Conservation (phyloP, 2,797 vertebrate genomes). For the Rhabdophis nuchalis region DNA sequence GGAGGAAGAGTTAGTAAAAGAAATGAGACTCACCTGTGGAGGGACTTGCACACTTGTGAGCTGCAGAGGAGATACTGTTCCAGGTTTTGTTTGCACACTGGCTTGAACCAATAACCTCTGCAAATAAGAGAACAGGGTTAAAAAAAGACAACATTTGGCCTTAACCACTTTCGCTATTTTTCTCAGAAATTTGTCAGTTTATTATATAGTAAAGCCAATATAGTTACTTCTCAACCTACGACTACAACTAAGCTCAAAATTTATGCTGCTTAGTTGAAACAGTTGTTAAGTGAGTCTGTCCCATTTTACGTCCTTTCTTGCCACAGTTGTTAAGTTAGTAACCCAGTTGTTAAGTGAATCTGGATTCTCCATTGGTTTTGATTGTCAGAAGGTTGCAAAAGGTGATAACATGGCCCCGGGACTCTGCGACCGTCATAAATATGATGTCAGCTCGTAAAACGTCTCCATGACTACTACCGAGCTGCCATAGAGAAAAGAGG, state of each 20-base stretch:
- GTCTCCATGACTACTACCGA: too few relatives aligned
- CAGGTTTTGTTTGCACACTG: conserved; percentile 64
- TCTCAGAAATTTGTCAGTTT: neutral
- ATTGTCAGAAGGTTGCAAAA: neutral
- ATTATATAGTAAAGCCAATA: neutral
- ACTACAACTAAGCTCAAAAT: neutral
- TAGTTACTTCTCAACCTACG: neutral
- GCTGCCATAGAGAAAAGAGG: too few relatives aligned
- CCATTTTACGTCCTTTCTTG: neutral
- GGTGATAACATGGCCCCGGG: neutral
- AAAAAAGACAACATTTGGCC: neutral
- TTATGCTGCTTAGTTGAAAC: neutral
- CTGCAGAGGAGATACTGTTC: conserved; percentile 68
- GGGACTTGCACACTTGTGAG: conserved; percentile 66
- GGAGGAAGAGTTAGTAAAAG: too few relatives aligned
- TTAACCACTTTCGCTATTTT: neutral
- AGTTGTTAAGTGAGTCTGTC: neutral
- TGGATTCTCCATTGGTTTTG: neutral
- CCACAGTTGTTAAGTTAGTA: neutral
- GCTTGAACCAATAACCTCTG: conserved; percentile 71
- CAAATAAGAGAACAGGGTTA: conserved; percentile 11
- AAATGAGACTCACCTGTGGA: conserved; percentile 64
- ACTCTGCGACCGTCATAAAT: neutral
- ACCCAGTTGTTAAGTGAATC: neutral
- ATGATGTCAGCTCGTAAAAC: too few relatives aligned